Evolutionary conservation across 2,797 vertebrate genomes (phyloP).

Genomic region (Muraenolepis orangiensis): DNA sequence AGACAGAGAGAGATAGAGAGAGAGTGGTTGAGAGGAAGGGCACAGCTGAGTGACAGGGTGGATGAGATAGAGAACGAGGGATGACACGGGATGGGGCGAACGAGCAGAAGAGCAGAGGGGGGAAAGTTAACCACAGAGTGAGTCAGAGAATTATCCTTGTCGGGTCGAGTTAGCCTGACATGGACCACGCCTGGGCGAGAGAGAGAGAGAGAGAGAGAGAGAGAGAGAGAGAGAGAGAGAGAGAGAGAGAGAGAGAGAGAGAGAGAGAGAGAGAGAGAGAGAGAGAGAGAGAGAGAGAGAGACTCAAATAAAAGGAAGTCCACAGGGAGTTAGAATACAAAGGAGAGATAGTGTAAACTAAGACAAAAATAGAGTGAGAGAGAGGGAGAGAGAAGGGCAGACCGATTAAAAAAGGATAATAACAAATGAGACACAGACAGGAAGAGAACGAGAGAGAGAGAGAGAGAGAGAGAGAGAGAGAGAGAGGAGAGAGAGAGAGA

Average conservation of each 20-base stretch:
- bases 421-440: not conserved
- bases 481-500: not conserved
- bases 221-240: slow-evolving; percentile 19
- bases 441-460: not conserved
- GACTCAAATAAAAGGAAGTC: no score
- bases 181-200: slow-evolving; percentile 52
- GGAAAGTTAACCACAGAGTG: slow-evolving; percentile 59
- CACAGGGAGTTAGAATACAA: not conserved
- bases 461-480: not conserved
- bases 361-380: not conserved
- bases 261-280: slow-evolving; percentile 14
- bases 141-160: slow-evolving; percentile 65
- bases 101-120: slow-evolving; percentile 40
- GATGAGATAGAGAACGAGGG: slow-evolving; percentile 41
- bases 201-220: slow-evolving; percentile 21
- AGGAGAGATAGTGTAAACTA: not conserved
- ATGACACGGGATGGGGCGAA: slow-evolving; percentile 40
- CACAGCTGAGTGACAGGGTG: slow-evolving; percentile 37
- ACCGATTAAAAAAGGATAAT: not conserved
- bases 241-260: slow-evolving; percentile 1
- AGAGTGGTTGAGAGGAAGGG: slow-evolving; percentile 18
- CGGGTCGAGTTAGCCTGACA: slow-evolving; percentile 58
- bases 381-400: not conserved
- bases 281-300: slow-evolving; percentile 11
- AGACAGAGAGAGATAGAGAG: slow-evolving; percentile 30